phyloP scores from a whole-genome alignment of 64 coral and sea anemone species.

The Actinia tenebrosa region DNA sequence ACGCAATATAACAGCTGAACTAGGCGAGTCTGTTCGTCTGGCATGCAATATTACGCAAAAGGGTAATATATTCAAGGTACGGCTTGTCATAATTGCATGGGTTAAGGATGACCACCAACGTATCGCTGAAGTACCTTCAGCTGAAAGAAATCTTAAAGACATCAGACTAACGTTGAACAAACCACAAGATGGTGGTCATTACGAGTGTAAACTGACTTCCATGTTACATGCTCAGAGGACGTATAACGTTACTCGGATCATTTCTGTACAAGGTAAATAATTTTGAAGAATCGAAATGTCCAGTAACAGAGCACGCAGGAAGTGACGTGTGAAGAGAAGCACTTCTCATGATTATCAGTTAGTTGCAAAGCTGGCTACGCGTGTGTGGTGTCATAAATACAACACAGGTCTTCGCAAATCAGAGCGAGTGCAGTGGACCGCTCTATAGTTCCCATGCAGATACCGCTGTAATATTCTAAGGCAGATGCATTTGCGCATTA shows the following conservation, averaged over 20 bases:
- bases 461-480: no score
- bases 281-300: neutral
- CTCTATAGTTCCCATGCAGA: no score
- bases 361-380: no score
- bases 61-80: neutral
- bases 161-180: neutral
- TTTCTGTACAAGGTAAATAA: slow-evolving; percentile 11
- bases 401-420: no score
- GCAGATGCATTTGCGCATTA: no score
- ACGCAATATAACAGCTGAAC: neutral
- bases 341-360: no score
- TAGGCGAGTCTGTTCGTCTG: neutral
- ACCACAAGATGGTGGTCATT: slow-evolving; percentile 13
- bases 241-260: neutral
- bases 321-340: no score
- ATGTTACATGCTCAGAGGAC: neutral
- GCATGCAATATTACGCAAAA: neutral
- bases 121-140: neutral
- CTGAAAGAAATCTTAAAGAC: neutral
- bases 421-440: no score
- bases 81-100: slow-evolving; percentile 3
- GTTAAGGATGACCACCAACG: neutral
- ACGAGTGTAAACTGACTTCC: slow-evolving; percentile 8
- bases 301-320: no score
- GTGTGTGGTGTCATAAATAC: no score